Evolutionary conservation across 2,888 invertebrate genomes (phyloP).

Genomic region (Oasisia sp.): DNA sequence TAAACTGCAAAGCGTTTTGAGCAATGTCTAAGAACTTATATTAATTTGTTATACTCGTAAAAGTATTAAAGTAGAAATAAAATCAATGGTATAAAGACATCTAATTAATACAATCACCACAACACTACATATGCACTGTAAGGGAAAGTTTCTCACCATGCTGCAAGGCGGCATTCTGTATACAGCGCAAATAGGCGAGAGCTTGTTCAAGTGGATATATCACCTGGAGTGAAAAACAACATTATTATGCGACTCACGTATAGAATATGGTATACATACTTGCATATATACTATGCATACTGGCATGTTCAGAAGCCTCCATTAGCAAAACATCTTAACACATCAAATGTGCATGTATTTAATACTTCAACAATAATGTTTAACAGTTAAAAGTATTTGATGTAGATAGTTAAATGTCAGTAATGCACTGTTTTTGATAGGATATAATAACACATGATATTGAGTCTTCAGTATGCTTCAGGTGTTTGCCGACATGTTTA

Average conservation of each 20-base stretch:
- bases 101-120: background rate
- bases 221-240: conserved; percentile 41
- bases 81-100: no score
- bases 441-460: background rate
- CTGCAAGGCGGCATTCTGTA: conserved; percentile 75
- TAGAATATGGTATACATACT: background rate
- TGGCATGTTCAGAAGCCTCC: background rate
- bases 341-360: background rate
- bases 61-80: no score
- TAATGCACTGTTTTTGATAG: background rate
- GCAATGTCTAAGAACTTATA: no score
- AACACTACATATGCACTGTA: background rate
- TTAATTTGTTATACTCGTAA: no score
- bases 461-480: background rate
- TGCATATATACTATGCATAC: background rate
- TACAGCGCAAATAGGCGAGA: conserved; percentile 75
- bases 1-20: no score
- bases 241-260: background rate
- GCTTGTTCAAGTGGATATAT: conserved; percentile 78
- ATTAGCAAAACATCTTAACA: background rate
- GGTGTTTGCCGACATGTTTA: background rate
- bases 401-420: background rate
- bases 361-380: background rate
- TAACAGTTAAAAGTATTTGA: background rate
- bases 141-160: conserved; percentile 68